These are phyloP conservation scores for Drosophila triauraria DNA, from an alignment of 1,140 invertebrate species.

Conservation along the genomic window DNA sequence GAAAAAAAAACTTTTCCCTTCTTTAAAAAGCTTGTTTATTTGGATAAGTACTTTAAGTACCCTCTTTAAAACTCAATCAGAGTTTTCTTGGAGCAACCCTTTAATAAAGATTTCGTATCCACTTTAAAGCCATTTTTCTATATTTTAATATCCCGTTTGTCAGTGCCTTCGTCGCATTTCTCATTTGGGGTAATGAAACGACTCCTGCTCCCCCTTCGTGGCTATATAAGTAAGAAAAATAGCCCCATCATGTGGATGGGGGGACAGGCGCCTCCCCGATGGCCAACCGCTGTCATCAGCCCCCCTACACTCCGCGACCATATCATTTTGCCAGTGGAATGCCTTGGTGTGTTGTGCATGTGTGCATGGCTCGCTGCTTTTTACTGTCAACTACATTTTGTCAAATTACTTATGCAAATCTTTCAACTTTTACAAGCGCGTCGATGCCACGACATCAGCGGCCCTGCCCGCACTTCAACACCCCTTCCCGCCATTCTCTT, in stretches of 20 bases:
- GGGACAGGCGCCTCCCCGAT: constrained; percentile 27
- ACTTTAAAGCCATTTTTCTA: constrained; percentile 14
- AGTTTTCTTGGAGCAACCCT: not conserved
- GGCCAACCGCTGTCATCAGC: constrained; percentile 36
- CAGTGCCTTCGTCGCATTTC: constrained; percentile 26
- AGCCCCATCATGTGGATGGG: constrained; percentile 50
- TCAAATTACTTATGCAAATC: constrained; percentile 84
- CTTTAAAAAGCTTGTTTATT: too few relatives aligned
- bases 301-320: constrained; percentile 18
- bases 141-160: constrained; percentile 20
- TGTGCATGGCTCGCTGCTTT: constrained; percentile 65
- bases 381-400: constrained; percentile 84
- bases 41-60: not conserved
- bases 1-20: too few relatives aligned
- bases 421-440: constrained; percentile 83
- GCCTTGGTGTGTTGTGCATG: constrained; percentile 42
- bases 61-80: not conserved
- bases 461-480: not conserved
- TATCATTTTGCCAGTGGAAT: constrained; percentile 63
- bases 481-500: not conserved
- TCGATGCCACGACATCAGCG: constrained; percentile 70
- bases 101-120: not conserved
- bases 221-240: constrained; percentile 75
- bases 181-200: constrained; percentile 47
- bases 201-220: constrained; percentile 20